Percentiles rank a stretch among this genome's conserved stretches.
Conservation (phyloP, 2,113 vertebrate genomes). For the Choloepus hoffmanni region DNA sequence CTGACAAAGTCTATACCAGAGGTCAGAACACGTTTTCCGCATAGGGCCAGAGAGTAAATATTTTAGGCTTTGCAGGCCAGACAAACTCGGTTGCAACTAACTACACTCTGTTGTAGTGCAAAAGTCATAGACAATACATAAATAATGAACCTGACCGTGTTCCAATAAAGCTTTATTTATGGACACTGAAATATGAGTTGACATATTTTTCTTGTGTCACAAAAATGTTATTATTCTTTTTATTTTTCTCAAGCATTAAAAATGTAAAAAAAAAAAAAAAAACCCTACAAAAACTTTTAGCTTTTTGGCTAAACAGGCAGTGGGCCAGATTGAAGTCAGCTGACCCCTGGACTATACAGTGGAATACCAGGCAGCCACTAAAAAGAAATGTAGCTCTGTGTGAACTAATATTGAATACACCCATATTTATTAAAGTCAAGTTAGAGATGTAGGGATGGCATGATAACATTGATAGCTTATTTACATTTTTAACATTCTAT, state of each 20-base stretch:
- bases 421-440: constrained; percentile 4
- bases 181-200: not conserved
- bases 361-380: not conserved
- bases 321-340: not conserved
- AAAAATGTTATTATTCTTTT: constrained; percentile 23
- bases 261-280: not conserved
- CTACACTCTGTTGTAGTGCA: not conserved
- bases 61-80: not conserved
- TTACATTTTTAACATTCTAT: not conserved
- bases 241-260: constrained; percentile 13
- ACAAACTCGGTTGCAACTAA: not conserved
- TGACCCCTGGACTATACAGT: not conserved
- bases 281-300: not conserved
- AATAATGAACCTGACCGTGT: not conserved
- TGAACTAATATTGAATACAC: not conserved
- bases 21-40: not conserved
- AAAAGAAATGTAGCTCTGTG: not conserved
- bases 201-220: not conserved
- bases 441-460: not conserved
- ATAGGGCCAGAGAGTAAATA: not conserved
- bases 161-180: not conserved
- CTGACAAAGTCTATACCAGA: not conserved
- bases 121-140: not conserved
- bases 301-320: not conserved
- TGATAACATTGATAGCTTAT: not conserved